Percentiles rank a stretch among this genome's conserved stretches.
Evolutionary conservation across 2,888 invertebrate genomes (phyloP).

Genomic region (Cosmia pyralina): DNA sequence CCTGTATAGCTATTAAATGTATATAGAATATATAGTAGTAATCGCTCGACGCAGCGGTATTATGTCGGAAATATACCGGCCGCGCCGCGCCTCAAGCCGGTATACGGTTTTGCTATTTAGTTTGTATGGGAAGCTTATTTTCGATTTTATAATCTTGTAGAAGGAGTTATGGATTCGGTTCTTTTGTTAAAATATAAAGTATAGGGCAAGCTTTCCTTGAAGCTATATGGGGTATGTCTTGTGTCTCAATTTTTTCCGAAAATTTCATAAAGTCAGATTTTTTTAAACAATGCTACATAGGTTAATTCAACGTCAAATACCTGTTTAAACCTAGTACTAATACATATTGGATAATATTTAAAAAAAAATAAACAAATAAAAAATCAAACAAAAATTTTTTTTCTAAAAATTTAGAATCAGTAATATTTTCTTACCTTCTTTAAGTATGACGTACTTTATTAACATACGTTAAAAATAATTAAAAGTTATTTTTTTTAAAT

Average conservation of each 20-base stretch:
- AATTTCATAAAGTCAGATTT: constrained; percentile 59
- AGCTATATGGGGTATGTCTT: constrained; percentile 81
- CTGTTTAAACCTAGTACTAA: constrained; percentile 1
- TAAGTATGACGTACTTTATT: background rate
- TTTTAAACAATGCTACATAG: constrained; percentile 19
- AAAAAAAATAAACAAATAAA: background rate
- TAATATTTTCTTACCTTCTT: background rate
- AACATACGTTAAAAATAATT: background rate
- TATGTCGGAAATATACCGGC: constrained; percentile 91
- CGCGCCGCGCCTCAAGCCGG: constrained; percentile 88
- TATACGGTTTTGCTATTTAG: constrained; percentile 87
- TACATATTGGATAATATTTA: background rate
- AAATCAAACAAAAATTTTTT: background rate
- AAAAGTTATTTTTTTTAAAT: background rate
- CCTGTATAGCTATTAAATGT: constrained; percentile 91
- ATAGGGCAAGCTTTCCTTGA: constrained; percentile 84
- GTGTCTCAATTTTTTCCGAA: constrained; percentile 70
- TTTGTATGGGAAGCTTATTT: constrained; percentile 89
- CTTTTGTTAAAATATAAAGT: constrained; percentile 86
- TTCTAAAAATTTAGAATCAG: background rate
- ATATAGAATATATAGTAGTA: constrained; percentile 91
- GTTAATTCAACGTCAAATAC: constrained; percentile 8
- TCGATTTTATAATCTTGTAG: constrained; percentile 85
- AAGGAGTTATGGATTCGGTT: constrained; percentile 82
- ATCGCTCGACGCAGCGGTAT: constrained; percentile 91